Conservation (phyloP, 2,113 vertebrate genomes). For the Equus przewalskii region DNA sequence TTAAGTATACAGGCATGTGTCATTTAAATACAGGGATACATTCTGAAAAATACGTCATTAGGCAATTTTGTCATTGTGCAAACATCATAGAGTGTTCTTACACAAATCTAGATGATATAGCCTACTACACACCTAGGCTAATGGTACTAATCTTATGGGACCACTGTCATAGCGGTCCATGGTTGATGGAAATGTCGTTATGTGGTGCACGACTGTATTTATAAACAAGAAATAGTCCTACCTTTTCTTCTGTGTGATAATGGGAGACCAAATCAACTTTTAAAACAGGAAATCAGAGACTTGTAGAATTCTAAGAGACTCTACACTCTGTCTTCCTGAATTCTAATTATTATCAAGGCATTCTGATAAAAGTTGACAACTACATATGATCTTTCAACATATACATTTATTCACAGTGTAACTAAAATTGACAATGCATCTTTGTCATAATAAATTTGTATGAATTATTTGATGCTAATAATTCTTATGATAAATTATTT, state of each 20-base stretch:
- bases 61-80: no score
- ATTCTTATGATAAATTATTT: conserved; percentile 44
- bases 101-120: no score
- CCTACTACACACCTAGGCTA: no score
- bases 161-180: no score
- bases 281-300: not conserved
- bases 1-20: not conserved
- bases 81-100: no score
- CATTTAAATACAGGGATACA: no score
- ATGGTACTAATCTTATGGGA: no score
- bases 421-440: conserved; percentile 23
- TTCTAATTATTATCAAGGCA: conserved; percentile 53
- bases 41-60: no score
- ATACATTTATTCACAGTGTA: conserved; percentile 45
- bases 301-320: conserved; percentile 13
- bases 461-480: conserved; percentile 45
- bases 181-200: no score
- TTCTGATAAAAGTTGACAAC: conserved; percentile 49
- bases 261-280: not conserved
- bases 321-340: conserved; percentile 50
- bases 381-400: not conserved
- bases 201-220: not conserved
- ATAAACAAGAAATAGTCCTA: not conserved
- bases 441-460: conserved; percentile 7
- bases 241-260: not conserved